These are phyloP conservation scores for Ageneiosus marmoratus DNA, from an alignment of 2,113 vertebrate species.

Conservation along the genomic window DNA sequence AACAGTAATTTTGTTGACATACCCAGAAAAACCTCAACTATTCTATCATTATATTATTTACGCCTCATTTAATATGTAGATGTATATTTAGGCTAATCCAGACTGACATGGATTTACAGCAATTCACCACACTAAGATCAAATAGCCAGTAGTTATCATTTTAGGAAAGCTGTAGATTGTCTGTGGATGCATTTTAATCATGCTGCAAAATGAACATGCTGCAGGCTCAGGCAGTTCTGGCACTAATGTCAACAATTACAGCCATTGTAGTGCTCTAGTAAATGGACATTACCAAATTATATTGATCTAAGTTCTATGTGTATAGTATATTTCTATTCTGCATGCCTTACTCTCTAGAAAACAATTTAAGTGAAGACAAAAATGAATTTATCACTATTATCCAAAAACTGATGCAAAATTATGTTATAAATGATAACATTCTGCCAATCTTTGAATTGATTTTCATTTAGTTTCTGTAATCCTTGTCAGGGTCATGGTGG, in stretches of 20 bases:
- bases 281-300: conserved; percentile 8
- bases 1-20: conserved; percentile 49
- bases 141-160: conserved; percentile 49
- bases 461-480: background rate
- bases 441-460: conserved; percentile 8
- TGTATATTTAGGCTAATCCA: conserved; percentile 53
- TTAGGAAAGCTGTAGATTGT: conserved; percentile 45
- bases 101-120: conserved; percentile 55
- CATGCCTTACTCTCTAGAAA: background rate
- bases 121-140: conserved; percentile 44
- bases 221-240: conserved; percentile 6
- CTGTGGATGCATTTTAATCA: conserved; percentile 26
- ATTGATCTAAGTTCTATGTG: conserved; percentile 6
- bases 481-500: background rate
- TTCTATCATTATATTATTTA: conserved; percentile 17
- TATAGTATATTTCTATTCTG: background rate
- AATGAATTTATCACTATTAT: conserved; percentile 3
- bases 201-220: conserved; percentile 24
- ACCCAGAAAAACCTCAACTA: conserved; percentile 49
- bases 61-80: conserved; percentile 38
- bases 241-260: conserved; percentile 20
- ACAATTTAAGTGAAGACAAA: background rate
- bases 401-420: conserved; percentile 5
- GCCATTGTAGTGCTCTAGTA: background rate
- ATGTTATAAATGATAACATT: conserved; percentile 44